Percentiles rank a stretch among this genome's conserved stretches.
phyloP scores from a whole-genome alignment of 2,113 vertebrate species.

The Falcunculus frontatus region DNA sequence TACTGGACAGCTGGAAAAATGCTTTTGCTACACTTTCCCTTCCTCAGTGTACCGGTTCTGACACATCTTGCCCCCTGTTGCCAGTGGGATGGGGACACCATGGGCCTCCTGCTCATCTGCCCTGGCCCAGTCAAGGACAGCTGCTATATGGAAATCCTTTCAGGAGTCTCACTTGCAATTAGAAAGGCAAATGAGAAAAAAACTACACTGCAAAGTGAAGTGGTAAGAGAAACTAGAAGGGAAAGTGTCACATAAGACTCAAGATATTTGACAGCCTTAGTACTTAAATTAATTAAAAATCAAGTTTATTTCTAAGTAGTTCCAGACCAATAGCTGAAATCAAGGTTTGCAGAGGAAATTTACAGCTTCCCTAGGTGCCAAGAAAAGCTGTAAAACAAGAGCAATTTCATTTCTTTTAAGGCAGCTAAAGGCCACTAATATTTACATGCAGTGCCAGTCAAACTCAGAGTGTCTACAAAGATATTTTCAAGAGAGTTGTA shows the following conservation, averaged over 20 bases:
- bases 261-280: neutral
- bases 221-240: neutral
- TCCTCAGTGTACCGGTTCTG: neutral
- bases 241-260: neutral
- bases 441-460: neutral
- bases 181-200: slow-evolving; percentile 9
- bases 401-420: neutral
- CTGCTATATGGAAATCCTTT: neutral
- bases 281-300: slow-evolving; percentile 1
- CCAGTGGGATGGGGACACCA: neutral
- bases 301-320: neutral
- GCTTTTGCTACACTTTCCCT: neutral
- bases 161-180: neutral
- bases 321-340: neutral
- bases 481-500: neutral
- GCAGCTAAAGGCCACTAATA: neutral
- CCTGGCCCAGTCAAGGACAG: neutral
- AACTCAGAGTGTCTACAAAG: neutral
- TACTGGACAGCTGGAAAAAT: neutral
- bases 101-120: neutral
- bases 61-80: neutral
- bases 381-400: neutral
- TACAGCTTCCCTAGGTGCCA: neutral
- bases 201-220: neutral
- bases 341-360: neutral